Evolutionary conservation across 2,888 invertebrate species (phyloP).

Genomic region (Imbricaverruca yamaguchii): DNA sequence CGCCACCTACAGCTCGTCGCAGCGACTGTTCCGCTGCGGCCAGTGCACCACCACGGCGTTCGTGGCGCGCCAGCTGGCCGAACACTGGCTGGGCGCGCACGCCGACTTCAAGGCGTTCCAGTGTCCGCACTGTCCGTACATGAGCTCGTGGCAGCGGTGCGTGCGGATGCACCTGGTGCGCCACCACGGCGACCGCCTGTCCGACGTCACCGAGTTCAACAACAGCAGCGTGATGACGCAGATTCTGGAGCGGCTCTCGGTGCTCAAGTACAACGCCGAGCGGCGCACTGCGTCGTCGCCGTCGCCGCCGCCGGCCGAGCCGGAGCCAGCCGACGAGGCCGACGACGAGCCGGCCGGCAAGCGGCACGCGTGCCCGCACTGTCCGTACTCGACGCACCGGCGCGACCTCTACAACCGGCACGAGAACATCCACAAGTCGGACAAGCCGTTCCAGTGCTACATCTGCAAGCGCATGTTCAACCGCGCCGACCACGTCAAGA

Average conservation of each 20-base stretch:
- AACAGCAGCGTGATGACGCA: conserved; percentile 55
- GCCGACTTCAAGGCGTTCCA: conserved; percentile 58
- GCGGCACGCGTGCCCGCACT: conserved; percentile 75
- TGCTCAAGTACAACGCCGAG: conserved; percentile 41
- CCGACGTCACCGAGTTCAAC: conserved; percentile 46
- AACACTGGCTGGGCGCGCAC: conserved; percentile 68
- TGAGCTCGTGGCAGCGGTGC: conserved; percentile 66
- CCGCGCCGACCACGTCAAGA: conserved; percentile 88
- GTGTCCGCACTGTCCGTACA: conserved; percentile 62
- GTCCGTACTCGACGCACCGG: conserved; percentile 85
- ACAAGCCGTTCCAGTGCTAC: conserved; percentile 89
- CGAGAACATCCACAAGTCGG: conserved; percentile 87
- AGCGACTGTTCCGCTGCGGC: conserved; percentile 64
- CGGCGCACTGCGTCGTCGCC: conserved; percentile 23
- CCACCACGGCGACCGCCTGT: conserved; percentile 60
- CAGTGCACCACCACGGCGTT: conserved; percentile 70
- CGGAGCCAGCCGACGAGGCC: conserved; percentile 25
- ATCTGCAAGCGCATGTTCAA: conserved; percentile 88
- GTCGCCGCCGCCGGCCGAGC: conserved; percentile 24
- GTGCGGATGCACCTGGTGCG: conserved; percentile 63
- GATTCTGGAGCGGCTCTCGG: conserved; percentile 60
- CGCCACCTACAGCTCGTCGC: conserved; percentile 67
- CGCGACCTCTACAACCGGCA: conserved; percentile 83
- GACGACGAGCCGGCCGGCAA: conserved; percentile 35
- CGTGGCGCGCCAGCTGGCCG: conserved; percentile 57